A percentile compares a stretch with the other conserved stretches of the same genome.
Conservation (phyloP, 2,888 invertebrate species). For the Drosophila meridionalis region DNA sequence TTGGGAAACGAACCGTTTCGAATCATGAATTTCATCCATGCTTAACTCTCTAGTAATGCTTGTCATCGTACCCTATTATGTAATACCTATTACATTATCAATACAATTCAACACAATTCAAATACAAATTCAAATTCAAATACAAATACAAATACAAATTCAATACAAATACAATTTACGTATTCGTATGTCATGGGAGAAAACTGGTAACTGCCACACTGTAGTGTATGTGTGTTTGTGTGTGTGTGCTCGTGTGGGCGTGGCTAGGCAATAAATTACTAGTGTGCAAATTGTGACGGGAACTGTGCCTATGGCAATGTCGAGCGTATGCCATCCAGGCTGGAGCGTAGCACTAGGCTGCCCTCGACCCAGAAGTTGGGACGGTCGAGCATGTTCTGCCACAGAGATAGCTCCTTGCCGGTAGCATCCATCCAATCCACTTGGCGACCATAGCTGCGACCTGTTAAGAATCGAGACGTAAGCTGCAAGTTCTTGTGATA, state of each 20-base stretch:
- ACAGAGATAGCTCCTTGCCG: constrained; percentile 94
- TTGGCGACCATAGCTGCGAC: constrained; percentile 92
- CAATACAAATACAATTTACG: constrained; percentile 24
- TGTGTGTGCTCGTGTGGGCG: constrained; percentile 19
- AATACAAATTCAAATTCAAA: constrained; percentile 36
- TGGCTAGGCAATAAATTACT: constrained; percentile 61
- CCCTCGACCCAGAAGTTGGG: constrained; percentile 99
- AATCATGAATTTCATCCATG: constrained; percentile 31
- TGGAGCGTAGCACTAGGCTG: constrained; percentile 93
- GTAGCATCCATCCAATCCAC: constrained; percentile 98
- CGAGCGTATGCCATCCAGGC: constrained; percentile 87
- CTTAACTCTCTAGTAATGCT: constrained; percentile 80
- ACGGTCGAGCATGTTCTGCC: constrained; percentile 97
- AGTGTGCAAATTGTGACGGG: constrained; percentile 51
- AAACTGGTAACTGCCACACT: constrained; percentile 42
- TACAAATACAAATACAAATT: constrained; percentile 44
- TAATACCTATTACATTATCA: constrained; percentile 53
- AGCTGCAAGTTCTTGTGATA: not conserved
- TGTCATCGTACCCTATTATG: constrained; percentile 51
- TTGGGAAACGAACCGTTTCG: constrained; percentile 16
- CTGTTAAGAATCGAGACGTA: constrained; percentile 85
- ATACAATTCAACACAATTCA: constrained; percentile 57
- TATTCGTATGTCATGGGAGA: not conserved
- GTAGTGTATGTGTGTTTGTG: constrained; percentile 7
- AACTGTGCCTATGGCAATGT: constrained; percentile 75